A percentile compares a stretch with the other conserved stretches of the same genome.
Conservation (phyloP, 30 jellyfish, hydroid and myxozoan species). For the Aurelia sp. region DNA sequence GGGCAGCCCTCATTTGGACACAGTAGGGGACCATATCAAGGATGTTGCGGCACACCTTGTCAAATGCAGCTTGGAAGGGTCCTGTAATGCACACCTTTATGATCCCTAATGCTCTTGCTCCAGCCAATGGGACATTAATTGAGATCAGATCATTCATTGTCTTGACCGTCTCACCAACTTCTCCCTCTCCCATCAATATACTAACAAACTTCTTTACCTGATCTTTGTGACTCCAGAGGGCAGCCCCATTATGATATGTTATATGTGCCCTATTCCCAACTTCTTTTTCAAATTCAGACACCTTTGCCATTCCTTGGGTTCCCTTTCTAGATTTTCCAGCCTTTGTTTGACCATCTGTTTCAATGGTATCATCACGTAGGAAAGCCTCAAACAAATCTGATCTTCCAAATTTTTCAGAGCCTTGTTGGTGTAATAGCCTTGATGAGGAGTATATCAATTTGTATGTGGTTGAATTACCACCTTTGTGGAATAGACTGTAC, state of each 20-base stretch:
- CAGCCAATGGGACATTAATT: too few relatives aligned
- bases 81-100: too few relatives aligned
- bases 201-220: too few relatives aligned
- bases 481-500: constrained; percentile 6
- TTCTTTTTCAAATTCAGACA: constrained; percentile 23
- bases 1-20: too few relatives aligned
- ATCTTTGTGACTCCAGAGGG: too few relatives aligned
- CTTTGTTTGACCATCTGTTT: neutral
- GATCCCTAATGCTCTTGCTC: too few relatives aligned
- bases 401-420: constrained; percentile 41
- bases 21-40: too few relatives aligned
- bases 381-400: constrained; percentile 33
- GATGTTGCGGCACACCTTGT: too few relatives aligned
- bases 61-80: too few relatives aligned
- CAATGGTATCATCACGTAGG: neutral
- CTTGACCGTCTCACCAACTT: too few relatives aligned
- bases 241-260: constrained; percentile 50
- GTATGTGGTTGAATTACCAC: constrained; percentile 40
- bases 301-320: constrained; percentile 24
- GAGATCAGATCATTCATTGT: too few relatives aligned
- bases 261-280: constrained; percentile 51
- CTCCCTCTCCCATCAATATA: too few relatives aligned
- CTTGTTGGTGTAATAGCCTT: constrained; percentile 40
- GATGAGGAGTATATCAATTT: constrained; percentile 7
- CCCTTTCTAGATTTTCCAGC: constrained; percentile 33